These are phyloP conservation scores for Myotis pilosus DNA, from an alignment of 2,797 vertebrate species.

Conservation along the genomic window DNA sequence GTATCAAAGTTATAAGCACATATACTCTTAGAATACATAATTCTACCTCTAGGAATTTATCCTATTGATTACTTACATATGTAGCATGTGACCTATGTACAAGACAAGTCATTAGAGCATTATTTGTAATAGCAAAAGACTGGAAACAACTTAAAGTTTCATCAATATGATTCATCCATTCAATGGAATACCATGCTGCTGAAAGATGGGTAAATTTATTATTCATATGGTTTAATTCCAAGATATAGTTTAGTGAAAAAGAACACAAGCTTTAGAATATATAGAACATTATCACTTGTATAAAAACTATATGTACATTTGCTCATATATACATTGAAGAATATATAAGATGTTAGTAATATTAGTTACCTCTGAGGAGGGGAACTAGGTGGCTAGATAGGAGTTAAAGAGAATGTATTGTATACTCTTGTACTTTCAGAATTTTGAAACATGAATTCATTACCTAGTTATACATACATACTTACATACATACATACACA, in stretches of 20 bases:
- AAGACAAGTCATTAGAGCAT: background rate
- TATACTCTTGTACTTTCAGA: background rate
- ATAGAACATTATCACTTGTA: background rate
- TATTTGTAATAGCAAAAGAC: background rate
- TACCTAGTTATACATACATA: background rate
- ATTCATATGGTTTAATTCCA: background rate
- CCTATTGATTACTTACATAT: background rate
- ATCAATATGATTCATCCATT: background rate
- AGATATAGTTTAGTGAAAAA: background rate
- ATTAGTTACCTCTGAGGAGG: background rate
- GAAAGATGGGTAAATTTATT: background rate
- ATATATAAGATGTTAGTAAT: background rate
- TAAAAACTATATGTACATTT: background rate
- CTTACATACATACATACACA: background rate
- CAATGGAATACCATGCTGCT: background rate
- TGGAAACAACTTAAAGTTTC: background rate
- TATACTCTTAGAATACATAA: background rate
- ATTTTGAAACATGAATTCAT: constrained; percentile 28
- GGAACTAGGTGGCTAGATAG: background rate
- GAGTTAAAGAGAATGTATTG: background rate
- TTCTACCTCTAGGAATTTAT: constrained; percentile 40
- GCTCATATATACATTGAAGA: background rate
- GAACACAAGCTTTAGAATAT: background rate
- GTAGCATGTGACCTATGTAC: background rate
- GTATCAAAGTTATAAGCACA: background rate